Base-by-base conservation (phyloP, 1,140 invertebrate genomes). In the Mizuhopecten yessoensis region DNA sequence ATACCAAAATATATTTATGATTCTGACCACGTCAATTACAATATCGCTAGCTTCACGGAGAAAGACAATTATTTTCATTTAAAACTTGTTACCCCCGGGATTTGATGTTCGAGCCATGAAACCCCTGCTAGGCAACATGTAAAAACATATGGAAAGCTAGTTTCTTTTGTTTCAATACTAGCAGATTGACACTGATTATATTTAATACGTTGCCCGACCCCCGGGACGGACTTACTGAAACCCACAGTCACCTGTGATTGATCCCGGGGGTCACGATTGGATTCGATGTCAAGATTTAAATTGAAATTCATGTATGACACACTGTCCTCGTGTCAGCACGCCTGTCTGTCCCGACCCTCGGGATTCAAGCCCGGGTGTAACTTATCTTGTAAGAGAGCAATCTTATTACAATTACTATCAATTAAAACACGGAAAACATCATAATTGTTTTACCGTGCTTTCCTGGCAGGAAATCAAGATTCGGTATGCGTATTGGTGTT, bases 121-220 rank as follows among this genome's bases (percentile, higher is more conserved):
- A 75, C 29, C 57, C 57, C 57, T 75, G n/a, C 29, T 75, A n/a
- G 57, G 57, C 23, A 29, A 75, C 57, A 75, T 75, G 57, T 5
- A 29, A 75, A 75, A 75, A 75, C 57, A 75, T 75, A 75, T 75
- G 57, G n/a, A 75, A 29, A 75, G 1, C 0, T 75, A n/a, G 5
- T 75, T 75, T 17, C 11, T 75, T 75, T 75, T 75, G 57, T 75
- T 29, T 75, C 57, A 29, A 17, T 75, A 75, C 57, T 29, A 29
- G 5, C 11, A 75, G 57, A 29, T 75, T 75, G 57, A 75, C 57
- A 75, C 57, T 75, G 57, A 75, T 75, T 75, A 75, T 75, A n/a
- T 75, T 75, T 75, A n/a, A 3, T 75, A 7, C 57, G n/a, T 75
- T 29, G n/a, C 57, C 57, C 57, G 57, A 75, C 57, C 57, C 57